Percentiles rank a stretch among this genome's conserved stretches.
Evolutionary conservation across 1,140 invertebrate genomes (phyloP).

Genomic region (Drosophila auraria): DNA sequence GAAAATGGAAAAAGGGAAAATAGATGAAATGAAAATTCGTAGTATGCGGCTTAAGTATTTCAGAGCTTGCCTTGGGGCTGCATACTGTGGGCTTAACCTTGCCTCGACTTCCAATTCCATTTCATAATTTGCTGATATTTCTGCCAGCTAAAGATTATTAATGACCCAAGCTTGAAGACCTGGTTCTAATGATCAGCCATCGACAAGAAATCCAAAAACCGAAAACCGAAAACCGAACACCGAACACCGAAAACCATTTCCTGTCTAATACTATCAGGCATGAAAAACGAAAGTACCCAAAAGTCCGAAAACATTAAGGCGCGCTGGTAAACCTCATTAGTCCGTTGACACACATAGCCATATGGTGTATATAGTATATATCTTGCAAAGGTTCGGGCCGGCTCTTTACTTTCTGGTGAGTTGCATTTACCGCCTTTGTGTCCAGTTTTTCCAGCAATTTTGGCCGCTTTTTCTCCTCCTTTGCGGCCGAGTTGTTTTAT

Average conservation of each 20-base stretch:
- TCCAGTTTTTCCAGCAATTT: slow-evolving; percentile 65
- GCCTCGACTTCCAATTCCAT: slow-evolving; percentile 37
- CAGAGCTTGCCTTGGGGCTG: not conserved
- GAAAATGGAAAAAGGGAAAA: slow-evolving; percentile 15
- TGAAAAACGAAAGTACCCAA: slow-evolving; percentile 70
- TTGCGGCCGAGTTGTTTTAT: slow-evolving; percentile 68
- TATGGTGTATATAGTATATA: slow-evolving; percentile 9
- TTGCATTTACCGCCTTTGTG: slow-evolving; percentile 64
- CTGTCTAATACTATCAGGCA: slow-evolving; percentile 58
- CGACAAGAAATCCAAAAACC: slow-evolving; percentile 27
- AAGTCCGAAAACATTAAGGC: slow-evolving; percentile 26
- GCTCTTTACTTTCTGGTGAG: slow-evolving; percentile 41
- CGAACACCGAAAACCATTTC: slow-evolving; percentile 55
- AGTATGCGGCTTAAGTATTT: slow-evolving; percentile 10
- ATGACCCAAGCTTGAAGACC: slow-evolving; percentile 45
- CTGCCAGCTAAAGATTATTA: slow-evolving; percentile 54
- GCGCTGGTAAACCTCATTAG: slow-evolving; percentile 56
- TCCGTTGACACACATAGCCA: slow-evolving; percentile 66
- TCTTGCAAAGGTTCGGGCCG: slow-evolving; percentile 49
- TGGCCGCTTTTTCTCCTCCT: slow-evolving; percentile 10
- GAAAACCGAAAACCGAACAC: slow-evolving; percentile 16
- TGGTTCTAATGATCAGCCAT: slow-evolving; percentile 70
- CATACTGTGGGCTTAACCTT: slow-evolving; percentile 48
- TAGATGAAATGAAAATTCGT: slow-evolving; percentile 35
- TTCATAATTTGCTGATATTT: slow-evolving; percentile 51